phyloP scores from a whole-genome alignment of 2,888 invertebrate species.

The Callimorpha dominula region DNA sequence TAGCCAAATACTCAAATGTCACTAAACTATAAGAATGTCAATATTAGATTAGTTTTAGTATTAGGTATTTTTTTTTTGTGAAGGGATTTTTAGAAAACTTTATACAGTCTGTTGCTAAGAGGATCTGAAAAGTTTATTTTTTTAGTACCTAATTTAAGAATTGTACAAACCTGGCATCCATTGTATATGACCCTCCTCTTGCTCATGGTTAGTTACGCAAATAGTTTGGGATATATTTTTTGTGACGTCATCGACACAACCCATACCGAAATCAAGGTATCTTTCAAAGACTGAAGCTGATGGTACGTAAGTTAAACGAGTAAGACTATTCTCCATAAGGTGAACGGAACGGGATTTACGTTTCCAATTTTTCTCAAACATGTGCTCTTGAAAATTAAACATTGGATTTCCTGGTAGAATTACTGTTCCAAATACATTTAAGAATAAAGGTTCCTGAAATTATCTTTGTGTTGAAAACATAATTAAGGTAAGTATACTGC shows the following conservation, averaged over 20 bases:
- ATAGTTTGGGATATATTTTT: slow-evolving; percentile 79
- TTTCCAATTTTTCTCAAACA: slow-evolving; percentile 70
- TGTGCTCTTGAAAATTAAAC: slow-evolving; percentile 68
- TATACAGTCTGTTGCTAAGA: not conserved
- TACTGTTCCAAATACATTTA: slow-evolving; percentile 72
- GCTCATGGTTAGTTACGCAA: slow-evolving; percentile 79
- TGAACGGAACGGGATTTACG: slow-evolving; percentile 67
- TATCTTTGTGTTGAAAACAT: slow-evolving; percentile 11
- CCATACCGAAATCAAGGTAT: slow-evolving; percentile 78
- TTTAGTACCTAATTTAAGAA: too few relatives aligned
- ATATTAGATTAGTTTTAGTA: too few relatives aligned
- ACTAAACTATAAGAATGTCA: not conserved
- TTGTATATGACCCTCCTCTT: slow-evolving; percentile 75
- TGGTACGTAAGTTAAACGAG: slow-evolving; percentile 71
- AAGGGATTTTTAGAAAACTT: too few relatives aligned
- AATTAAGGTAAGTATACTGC: slow-evolving; percentile 6
- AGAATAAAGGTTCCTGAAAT: slow-evolving; percentile 74
- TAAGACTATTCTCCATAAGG: slow-evolving; percentile 80
- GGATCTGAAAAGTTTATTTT: not conserved
- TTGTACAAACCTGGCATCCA: slow-evolving; percentile 75
- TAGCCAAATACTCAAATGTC: not conserved
- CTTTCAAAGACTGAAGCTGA: slow-evolving; percentile 77
- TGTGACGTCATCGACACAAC: slow-evolving; percentile 70
- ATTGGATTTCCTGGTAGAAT: slow-evolving; percentile 69
- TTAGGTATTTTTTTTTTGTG: not conserved